A percentile compares a stretch with the other conserved stretches of the same genome.
phyloP scores from a whole-genome alignment of 1,140 invertebrate species.

The Sitobion miscanthi region DNA sequence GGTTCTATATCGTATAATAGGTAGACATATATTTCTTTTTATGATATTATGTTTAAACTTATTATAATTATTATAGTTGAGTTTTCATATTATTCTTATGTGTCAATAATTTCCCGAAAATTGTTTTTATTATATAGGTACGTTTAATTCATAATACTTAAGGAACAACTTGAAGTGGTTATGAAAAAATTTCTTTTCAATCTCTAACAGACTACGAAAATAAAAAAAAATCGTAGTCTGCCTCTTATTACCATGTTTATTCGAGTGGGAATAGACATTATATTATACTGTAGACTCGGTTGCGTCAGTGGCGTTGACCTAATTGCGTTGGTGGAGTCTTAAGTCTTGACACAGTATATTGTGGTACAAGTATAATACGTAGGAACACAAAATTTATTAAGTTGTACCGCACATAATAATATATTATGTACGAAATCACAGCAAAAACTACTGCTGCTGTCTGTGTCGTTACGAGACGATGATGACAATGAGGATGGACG shows the following conservation, averaged over 20 bases:
- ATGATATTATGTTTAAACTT: background rate
- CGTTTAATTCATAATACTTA: background rate
- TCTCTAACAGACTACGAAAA: background rate
- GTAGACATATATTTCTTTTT: background rate
- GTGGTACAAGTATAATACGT: background rate
- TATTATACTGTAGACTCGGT: background rate
- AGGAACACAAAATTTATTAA: slow-evolving; percentile 6
- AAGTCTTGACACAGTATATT: background rate
- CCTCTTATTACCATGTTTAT: background rate
- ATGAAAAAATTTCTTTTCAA: background rate
- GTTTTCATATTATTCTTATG: background rate
- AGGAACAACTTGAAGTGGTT: background rate
- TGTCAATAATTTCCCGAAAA: background rate
- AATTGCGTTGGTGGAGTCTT: background rate
- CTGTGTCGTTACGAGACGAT: background rate
- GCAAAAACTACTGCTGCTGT: background rate
- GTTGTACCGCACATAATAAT: background rate
- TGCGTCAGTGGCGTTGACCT: background rate
- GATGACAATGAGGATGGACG: background rate
- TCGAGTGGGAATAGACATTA: background rate
- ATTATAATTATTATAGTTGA: background rate
- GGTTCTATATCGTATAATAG: background rate
- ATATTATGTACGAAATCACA: background rate
- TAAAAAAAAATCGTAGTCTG: background rate
- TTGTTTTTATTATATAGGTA: background rate